Evolutionary conservation across 2,797 vertebrate genomes (phyloP).

Genomic region (Loris lydekkerianus): DNA sequence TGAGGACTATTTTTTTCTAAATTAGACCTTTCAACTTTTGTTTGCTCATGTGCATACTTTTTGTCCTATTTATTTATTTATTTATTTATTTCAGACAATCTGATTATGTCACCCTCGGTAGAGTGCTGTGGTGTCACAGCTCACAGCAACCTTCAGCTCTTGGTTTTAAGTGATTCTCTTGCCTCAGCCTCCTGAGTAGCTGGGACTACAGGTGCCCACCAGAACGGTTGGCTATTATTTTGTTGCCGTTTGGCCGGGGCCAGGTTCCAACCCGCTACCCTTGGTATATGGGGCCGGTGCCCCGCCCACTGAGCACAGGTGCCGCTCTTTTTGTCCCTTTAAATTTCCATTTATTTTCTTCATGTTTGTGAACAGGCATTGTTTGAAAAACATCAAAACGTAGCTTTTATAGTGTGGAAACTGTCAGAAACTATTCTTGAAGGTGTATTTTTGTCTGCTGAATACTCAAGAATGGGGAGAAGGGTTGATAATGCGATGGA

Average conservation of each 20-base stretch:
- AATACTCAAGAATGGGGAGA: background rate
- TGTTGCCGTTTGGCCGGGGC: too few species aligned
- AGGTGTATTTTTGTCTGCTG: slow-evolving; percentile 12
- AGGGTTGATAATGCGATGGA: background rate
- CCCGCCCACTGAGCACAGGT: too few species aligned
- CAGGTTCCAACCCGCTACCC: too few species aligned
- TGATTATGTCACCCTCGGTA: too few species aligned
- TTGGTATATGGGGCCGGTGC: too few species aligned
- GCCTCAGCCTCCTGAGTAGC: too few species aligned
- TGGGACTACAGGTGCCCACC: too few species aligned
- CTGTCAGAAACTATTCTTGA: background rate
- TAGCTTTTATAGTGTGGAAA: background rate
- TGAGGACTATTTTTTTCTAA: slow-evolving; percentile 49
- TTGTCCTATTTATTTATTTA: slow-evolving; percentile 69
- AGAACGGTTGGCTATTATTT: too few species aligned
- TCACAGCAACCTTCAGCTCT: too few species aligned
- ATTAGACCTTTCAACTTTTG: slow-evolving; percentile 44
- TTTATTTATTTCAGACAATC: slow-evolving; percentile 3
- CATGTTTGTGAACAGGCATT: slow-evolving; percentile 54
- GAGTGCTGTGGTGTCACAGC: too few species aligned
- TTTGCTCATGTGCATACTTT: slow-evolving; percentile 53
- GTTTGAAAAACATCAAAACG: slow-evolving; percentile 48
- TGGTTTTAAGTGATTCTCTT: too few species aligned
- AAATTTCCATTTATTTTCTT: slow-evolving; percentile 57
- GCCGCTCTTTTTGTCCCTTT: slow-evolving; percentile 52